phyloP scores from a whole-genome alignment of 2,113 vertebrate species.

The Helogale parvula region DNA sequence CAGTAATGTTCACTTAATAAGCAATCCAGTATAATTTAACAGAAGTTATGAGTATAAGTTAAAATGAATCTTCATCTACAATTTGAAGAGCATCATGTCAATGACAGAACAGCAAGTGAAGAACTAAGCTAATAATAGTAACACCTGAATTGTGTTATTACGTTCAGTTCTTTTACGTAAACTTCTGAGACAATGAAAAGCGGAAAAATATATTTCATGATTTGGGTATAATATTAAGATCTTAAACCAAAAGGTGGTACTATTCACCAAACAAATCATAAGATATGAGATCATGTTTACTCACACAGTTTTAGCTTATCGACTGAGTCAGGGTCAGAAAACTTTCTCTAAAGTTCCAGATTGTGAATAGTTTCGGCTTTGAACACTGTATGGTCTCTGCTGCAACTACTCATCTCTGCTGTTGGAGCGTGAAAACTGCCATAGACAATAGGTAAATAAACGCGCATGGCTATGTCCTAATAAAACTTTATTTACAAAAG shows the following conservation, averaged over 20 bases:
- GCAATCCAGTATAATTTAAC: slow-evolving; percentile 54
- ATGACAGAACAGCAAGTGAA: not conserved
- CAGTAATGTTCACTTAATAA: slow-evolving; percentile 70
- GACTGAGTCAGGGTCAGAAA: not conserved
- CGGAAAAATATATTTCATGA: not conserved
- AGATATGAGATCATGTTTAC: not conserved
- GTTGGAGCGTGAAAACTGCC: not conserved
- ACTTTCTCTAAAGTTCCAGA: not conserved
- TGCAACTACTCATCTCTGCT: not conserved
- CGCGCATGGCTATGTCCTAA: not conserved
- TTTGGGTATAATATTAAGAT: not conserved
- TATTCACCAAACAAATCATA: not conserved
- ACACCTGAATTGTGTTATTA: not conserved
- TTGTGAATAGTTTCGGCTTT: not conserved
- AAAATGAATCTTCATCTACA: slow-evolving; percentile 60
- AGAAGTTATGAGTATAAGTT: slow-evolving; percentile 38
- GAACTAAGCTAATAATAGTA: not conserved
- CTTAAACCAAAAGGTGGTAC: not conserved
- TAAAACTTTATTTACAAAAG: slow-evolving; percentile 32
- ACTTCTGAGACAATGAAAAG: not conserved
- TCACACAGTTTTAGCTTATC: not conserved
- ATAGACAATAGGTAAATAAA: not conserved
- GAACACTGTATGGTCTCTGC: not conserved
- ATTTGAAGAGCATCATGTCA: slow-evolving; percentile 43
- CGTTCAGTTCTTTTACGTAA: slow-evolving; percentile 4